Conservation (phyloP, 2,113 vertebrate species). For the Mungos mungo region DNA sequence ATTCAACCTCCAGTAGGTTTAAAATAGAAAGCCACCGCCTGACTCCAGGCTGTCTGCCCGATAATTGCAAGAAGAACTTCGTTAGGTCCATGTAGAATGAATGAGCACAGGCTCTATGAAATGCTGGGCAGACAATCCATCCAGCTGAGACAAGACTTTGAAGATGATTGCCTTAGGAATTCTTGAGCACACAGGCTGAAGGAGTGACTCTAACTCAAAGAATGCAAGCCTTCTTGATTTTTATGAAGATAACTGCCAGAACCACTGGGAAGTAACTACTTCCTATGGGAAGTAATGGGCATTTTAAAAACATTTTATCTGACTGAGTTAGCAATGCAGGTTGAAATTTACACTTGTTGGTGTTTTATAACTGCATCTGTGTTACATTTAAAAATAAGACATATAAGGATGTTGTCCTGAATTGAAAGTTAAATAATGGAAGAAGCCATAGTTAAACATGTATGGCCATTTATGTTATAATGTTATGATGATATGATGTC, state of each 20-base stretch:
- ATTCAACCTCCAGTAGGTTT: constrained; percentile 29
- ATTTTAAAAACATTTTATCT: constrained; percentile 58
- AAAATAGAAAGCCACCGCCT: constrained; percentile 34
- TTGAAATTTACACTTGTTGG: constrained; percentile 32
- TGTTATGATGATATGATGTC: not conserved
- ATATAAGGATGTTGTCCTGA: not conserved
- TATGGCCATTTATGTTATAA: not conserved
- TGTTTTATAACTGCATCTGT: not conserved
- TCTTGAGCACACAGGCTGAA: not conserved
- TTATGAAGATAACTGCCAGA: constrained; percentile 36
- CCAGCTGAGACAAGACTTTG: constrained; percentile 55
- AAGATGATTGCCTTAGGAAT: constrained; percentile 64
- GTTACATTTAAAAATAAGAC: not conserved
- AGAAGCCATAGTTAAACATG: not conserved
- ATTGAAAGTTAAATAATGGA: not conserved
- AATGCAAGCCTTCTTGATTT: constrained; percentile 62
- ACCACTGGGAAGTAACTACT: constrained; percentile 31
- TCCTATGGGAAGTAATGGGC: constrained; percentile 19
- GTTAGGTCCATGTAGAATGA: constrained; percentile 37
- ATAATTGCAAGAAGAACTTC: constrained; percentile 48
- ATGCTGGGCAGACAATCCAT: constrained; percentile 28
- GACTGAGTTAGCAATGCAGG: constrained; percentile 21
- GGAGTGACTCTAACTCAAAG: constrained; percentile 60
- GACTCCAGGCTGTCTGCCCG: not conserved
- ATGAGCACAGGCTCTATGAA: not conserved